Conservation (phyloP, 1,140 invertebrate species). For the Pantala flavescens region DNA sequence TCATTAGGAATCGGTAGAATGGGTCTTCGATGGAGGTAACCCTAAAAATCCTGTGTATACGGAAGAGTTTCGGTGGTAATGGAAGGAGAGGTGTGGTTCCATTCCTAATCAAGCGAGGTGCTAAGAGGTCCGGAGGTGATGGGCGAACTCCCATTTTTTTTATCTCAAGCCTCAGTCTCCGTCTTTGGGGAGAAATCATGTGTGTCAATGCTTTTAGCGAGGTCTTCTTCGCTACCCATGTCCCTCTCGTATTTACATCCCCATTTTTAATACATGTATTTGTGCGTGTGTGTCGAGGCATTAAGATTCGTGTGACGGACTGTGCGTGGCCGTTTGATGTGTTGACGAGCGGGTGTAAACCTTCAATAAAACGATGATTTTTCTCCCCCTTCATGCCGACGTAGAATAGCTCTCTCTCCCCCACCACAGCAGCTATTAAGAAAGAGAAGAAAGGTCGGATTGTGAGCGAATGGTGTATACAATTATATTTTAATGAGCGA, state of each 20-base stretch:
- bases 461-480: too few species aligned
- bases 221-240: background rate
- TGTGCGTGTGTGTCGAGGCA: background rate
- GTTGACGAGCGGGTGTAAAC: background rate
- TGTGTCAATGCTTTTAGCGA: conserved; percentile 1
- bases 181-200: background rate
- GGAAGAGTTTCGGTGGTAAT: too few species aligned
- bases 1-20: too few species aligned
- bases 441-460: too few species aligned
- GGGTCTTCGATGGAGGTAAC: too few species aligned
- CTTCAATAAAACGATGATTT: background rate
- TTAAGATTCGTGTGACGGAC: background rate
- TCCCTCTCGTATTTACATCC: background rate
- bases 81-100: background rate
- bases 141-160: background rate
- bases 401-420: background rate
- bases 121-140: background rate
- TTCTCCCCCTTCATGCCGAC: background rate
- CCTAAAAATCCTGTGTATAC: too few species aligned
- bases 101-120: background rate
- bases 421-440: background rate
- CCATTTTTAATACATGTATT: conserved; percentile 1
- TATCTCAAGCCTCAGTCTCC: background rate
- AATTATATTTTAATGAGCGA: too few species aligned
- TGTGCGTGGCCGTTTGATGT: background rate